Conservation (phyloP, 2,113 vertebrate genomes). For the Hiodon alosoides region DNA sequence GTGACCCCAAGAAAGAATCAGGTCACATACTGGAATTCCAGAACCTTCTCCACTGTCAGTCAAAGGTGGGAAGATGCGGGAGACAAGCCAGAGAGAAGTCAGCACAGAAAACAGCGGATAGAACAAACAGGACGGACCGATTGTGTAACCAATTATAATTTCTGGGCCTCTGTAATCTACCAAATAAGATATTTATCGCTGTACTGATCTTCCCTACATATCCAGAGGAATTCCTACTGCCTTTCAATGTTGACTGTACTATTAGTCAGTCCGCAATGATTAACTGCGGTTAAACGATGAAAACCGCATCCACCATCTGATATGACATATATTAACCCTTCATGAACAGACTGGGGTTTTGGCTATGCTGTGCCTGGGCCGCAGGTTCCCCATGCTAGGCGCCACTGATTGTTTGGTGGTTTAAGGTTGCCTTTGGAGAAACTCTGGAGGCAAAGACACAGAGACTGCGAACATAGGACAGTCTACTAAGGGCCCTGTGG, state of each 20-base stretch:
- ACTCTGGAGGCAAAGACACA: too few species aligned
- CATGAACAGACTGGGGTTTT: neutral
- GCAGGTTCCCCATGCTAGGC: too few species aligned
- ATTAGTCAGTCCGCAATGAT: neutral
- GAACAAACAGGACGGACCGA: neutral
- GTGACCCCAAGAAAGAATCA: conserved; percentile 38
- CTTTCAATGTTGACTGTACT: neutral
- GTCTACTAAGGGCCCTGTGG: too few species aligned
- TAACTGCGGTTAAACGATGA: conserved; percentile 3
- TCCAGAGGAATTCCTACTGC: neutral
- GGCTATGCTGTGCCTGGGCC: too few species aligned
- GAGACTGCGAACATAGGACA: too few species aligned
- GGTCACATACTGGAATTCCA: conserved; percentile 52
- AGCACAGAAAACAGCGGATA: neutral
- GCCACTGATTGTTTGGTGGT: too few species aligned
- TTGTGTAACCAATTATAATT: neutral
- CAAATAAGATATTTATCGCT: too few species aligned
- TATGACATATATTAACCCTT: neutral
- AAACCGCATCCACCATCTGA: conserved; percentile 4
- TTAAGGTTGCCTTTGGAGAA: too few species aligned
- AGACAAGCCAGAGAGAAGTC: conserved; percentile 9
- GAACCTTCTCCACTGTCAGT: conserved; percentile 43
- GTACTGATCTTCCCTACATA: neutral
- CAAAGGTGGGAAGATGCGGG: conserved; percentile 24
- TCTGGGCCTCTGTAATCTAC: neutral